Evolutionary conservation across 2,797 vertebrate genomes (phyloP).

Genomic region (Sebastes goodei): DNA sequence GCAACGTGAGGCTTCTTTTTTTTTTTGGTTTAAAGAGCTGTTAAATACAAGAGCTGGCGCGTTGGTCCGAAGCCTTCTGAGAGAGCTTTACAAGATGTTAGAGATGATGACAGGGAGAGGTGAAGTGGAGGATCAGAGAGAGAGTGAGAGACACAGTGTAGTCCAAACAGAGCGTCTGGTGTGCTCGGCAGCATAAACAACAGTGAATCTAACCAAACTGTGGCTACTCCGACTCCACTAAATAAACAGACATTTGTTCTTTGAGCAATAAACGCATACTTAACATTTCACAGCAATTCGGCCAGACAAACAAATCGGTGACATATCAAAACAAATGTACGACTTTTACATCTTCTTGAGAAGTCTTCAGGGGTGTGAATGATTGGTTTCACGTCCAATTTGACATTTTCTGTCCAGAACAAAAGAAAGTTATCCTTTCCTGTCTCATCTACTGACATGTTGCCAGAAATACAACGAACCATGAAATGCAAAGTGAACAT

Average conservation of each 20-base stretch:
- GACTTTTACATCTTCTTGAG: background rate
- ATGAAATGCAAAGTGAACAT: slow-evolving; percentile 6
- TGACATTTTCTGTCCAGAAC: background rate
- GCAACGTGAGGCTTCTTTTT: slow-evolving; percentile 16
- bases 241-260: slow-evolving; percentile 28
- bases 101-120: slow-evolving; percentile 38
- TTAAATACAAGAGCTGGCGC: slow-evolving; percentile 46
- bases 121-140: background rate
- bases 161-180: slow-evolving; percentile 39
- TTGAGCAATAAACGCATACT: slow-evolving; percentile 46
- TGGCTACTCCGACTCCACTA: background rate
- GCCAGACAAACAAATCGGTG: slow-evolving; percentile 29
- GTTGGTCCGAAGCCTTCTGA: slow-evolving; percentile 30
- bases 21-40: slow-evolving; percentile 40
- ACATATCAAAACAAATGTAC: slow-evolving; percentile 10
- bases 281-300: slow-evolving; percentile 36
- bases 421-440: background rate
- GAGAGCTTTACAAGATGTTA: slow-evolving; percentile 50
- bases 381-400: background rate
- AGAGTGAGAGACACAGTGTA: background rate
- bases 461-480: background rate
- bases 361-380: background rate
- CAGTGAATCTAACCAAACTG: slow-evolving; percentile 34
- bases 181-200: slow-evolving; percentile 42
- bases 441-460: background rate